Conservation (phyloP, 2,888 invertebrate genomes). For the Ceriagrion tenellum region DNA sequence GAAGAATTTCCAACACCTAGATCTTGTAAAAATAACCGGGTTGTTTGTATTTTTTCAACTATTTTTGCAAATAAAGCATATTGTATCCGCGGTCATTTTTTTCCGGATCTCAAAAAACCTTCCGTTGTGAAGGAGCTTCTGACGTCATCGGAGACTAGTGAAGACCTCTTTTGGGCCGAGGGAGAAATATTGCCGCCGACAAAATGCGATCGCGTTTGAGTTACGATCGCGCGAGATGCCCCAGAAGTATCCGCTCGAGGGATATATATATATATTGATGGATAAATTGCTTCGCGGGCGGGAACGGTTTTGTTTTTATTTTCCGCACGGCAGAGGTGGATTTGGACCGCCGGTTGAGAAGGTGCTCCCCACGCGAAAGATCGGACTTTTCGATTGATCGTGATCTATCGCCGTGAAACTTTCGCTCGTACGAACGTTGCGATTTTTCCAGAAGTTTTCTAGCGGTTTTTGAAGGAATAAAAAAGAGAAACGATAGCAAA, state of each 20-base stretch:
- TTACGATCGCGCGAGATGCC: background rate
- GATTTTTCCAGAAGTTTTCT: background rate
- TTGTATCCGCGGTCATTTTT: too few relatives aligned
- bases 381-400: background rate
- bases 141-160: background rate
- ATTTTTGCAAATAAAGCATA: too few relatives aligned
- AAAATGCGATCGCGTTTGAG: background rate
- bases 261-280: background rate
- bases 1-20: too few relatives aligned
- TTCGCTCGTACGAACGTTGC: background rate
- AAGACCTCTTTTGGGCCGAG: background rate
- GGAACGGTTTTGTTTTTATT: background rate
- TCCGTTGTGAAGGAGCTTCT: too few relatives aligned
- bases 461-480: background rate
- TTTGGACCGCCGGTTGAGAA: background rate
- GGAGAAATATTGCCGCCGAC: background rate
- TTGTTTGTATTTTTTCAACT: too few relatives aligned
- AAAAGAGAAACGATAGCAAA: background rate
- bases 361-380: background rate
- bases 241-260: background rate
- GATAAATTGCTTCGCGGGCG: background rate
- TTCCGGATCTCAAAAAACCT: too few relatives aligned
- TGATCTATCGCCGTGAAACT: background rate
- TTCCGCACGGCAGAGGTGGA: background rate
- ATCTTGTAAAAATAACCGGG: too few relatives aligned